Conservation (phyloP, 2,888 invertebrate species). For the Amiota minor region DNA sequence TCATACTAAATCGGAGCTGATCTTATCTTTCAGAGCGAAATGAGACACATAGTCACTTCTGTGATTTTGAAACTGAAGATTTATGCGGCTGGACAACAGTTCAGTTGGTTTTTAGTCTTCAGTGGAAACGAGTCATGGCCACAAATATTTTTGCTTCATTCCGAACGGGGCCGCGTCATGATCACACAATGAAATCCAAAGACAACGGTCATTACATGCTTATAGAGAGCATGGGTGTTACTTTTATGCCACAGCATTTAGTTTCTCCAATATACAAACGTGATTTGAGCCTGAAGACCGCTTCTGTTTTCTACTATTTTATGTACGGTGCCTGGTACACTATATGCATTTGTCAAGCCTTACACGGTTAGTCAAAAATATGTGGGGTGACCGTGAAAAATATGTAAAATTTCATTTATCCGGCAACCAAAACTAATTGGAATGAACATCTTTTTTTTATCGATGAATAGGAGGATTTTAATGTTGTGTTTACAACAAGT, state of each 20-base stretch:
- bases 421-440: slow-evolving; percentile 83
- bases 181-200: slow-evolving; percentile 80
- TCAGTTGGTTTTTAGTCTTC: slow-evolving; percentile 77
- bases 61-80: slow-evolving; percentile 74
- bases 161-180: slow-evolving; percentile 81
- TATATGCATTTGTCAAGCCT: slow-evolving; percentile 76
- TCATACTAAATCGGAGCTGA: background rate
- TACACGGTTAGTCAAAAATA: slow-evolving; percentile 56
- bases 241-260: slow-evolving; percentile 81
- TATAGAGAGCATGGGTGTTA: slow-evolving; percentile 81
- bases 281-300: slow-evolving; percentile 72
- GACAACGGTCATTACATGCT: slow-evolving; percentile 86
- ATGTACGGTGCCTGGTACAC: slow-evolving; percentile 81
- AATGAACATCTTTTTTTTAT: slow-evolving; percentile 74
- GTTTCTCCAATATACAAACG: slow-evolving; percentile 81
- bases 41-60: slow-evolving; percentile 44
- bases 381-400: slow-evolving; percentile 42
- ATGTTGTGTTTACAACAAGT: slow-evolving; percentile 86
- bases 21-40: slow-evolving; percentile 34
- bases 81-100: slow-evolving; percentile 88
- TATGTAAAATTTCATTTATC: slow-evolving; percentile 77
- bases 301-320: slow-evolving; percentile 83
- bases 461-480: slow-evolving; percentile 73
- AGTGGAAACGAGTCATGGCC: slow-evolving; percentile 81
- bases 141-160: slow-evolving; percentile 52